Conservation (phyloP, 1,140 invertebrate genomes). For the Thrips palmi region DNA sequence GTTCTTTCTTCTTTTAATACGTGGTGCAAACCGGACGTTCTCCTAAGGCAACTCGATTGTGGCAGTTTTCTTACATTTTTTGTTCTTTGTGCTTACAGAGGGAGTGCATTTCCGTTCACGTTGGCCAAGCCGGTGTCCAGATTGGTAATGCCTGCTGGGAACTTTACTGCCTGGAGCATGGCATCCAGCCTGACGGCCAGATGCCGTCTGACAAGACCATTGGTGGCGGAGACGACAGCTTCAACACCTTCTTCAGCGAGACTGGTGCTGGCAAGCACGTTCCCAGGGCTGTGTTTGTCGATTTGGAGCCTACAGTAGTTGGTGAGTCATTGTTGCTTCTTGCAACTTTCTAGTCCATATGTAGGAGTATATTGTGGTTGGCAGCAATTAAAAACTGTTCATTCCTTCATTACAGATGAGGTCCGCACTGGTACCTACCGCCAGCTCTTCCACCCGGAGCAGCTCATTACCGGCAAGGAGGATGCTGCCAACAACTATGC, state of each 20-base stretch:
- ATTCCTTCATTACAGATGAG: conserved; percentile 28
- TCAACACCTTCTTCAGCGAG: conserved; percentile 34
- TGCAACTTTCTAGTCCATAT: background rate
- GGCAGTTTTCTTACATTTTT: conserved; percentile 5
- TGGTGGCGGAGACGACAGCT: conserved; percentile 52
- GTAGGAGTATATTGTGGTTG: background rate
- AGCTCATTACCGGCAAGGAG: conserved; percentile 39
- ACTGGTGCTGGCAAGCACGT: conserved; percentile 38
- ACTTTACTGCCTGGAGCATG: conserved; percentile 61
- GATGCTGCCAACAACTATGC: conserved; percentile 61
- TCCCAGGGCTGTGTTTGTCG: conserved; percentile 43
- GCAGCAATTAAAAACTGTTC: background rate
- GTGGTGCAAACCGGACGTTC: too few relatives aligned
- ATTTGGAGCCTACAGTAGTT: conserved; percentile 48
- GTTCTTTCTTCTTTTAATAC: too few relatives aligned
- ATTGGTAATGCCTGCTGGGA: conserved; percentile 68
- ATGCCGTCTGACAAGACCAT: conserved; percentile 59
- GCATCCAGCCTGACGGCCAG: conserved; percentile 73
- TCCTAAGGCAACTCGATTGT: too few relatives aligned
- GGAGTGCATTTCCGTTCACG: conserved; percentile 46
- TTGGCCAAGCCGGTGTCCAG: conserved; percentile 48
- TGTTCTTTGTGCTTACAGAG: conserved; percentile 26
- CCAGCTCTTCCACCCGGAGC: conserved; percentile 37
- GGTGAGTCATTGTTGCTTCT: conserved; percentile 17
- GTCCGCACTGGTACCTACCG: conserved; percentile 34